Evolutionary conservation across 2,113 vertebrate species (phyloP).

Genomic region (Plecotus auritus): DNA sequence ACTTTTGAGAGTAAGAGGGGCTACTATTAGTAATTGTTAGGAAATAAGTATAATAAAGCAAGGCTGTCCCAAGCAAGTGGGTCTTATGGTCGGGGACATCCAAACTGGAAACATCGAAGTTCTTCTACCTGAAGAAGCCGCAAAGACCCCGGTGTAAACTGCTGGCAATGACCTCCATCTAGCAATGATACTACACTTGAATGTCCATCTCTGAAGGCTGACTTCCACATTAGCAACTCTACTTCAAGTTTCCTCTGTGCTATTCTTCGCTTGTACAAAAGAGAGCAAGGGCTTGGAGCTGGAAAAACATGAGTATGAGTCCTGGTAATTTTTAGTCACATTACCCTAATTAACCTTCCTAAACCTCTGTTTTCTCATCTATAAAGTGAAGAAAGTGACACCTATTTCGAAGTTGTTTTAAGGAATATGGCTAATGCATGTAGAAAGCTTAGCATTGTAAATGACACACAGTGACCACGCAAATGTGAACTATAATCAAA

Average conservation of each 20-base stretch:
- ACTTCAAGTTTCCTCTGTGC: background rate
- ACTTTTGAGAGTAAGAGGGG: background rate
- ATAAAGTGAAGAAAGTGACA: background rate
- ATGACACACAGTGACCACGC: background rate
- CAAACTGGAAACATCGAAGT: background rate
- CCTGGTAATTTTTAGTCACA: background rate
- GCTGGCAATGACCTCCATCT: background rate
- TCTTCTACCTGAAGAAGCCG: background rate
- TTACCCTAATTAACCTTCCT: background rate
- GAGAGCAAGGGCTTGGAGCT: background rate
- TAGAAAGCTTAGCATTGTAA: background rate
- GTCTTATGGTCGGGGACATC: background rate
- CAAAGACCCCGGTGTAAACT: background rate
- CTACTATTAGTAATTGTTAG: background rate
- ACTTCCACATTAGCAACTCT: background rate
- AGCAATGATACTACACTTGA: background rate
- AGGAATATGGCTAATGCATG: background rate
- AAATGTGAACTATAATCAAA: background rate
- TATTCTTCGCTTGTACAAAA: background rate
- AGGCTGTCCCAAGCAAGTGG: background rate
- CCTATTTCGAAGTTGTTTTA: background rate
- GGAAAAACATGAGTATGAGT: background rate
- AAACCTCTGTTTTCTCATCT: background rate
- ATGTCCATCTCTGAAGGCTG: background rate
- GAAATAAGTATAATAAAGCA: background rate